These are phyloP conservation scores for Phalacrocorax pelagicus DNA, from an alignment of 2,113 vertebrate genomes.

Conservation along the genomic window DNA sequence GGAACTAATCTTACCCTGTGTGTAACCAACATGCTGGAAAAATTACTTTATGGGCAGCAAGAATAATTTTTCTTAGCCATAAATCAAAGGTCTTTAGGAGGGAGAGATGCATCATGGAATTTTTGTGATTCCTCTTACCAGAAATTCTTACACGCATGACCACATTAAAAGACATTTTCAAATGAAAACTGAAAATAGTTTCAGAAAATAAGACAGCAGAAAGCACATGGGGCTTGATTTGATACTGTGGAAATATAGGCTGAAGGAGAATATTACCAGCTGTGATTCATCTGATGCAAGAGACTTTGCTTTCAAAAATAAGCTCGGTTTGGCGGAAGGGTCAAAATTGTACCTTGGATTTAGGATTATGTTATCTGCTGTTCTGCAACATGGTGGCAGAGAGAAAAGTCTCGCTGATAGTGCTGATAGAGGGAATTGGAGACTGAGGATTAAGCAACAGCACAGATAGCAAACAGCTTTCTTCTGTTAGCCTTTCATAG, in stretches of 20 bases:
- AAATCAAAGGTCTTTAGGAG: constrained; percentile 58
- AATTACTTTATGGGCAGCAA: constrained; percentile 44
- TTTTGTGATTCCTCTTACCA: constrained; percentile 34
- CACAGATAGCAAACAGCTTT: constrained; percentile 49
- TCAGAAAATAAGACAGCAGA: constrained; percentile 50
- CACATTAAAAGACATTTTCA: constrained; percentile 32
- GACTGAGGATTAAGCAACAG: constrained; percentile 53
- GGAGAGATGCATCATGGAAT: constrained; percentile 20
- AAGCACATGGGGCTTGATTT: constrained; percentile 30
- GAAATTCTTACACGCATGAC: constrained; percentile 4
- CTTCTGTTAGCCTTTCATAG: constrained; percentile 35
- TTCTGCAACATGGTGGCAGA: constrained; percentile 61
- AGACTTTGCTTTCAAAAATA: constrained; percentile 51
- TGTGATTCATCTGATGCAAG: constrained; percentile 50
- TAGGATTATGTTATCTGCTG: constrained; percentile 69
- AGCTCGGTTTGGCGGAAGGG: background rate
- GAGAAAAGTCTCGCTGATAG: constrained; percentile 50
- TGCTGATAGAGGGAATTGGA: constrained; percentile 43
- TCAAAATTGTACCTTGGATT: constrained; percentile 60
- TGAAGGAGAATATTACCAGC: constrained; percentile 33
- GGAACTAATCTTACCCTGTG: constrained; percentile 35
- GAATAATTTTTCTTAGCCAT: constrained; percentile 29
- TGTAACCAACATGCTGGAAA: constrained; percentile 46
- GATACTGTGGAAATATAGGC: constrained; percentile 12
- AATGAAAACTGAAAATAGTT: constrained; percentile 51